Evolutionary conservation across 2,888 invertebrate species (phyloP).

Genomic region (Sinodicranocentrus sp.): DNA sequence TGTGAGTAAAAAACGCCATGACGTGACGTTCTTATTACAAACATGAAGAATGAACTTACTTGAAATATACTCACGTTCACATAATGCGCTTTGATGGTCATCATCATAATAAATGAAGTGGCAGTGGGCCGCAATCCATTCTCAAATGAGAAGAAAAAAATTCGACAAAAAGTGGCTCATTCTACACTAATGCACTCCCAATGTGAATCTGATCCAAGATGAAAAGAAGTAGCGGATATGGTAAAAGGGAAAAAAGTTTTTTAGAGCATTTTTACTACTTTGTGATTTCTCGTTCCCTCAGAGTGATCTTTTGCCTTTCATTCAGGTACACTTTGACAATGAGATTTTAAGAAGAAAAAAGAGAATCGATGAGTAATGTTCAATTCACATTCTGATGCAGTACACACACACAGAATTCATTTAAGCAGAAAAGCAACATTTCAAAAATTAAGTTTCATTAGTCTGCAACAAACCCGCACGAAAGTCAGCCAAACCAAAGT

Average conservation of each 20-base stretch:
- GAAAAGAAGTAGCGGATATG: not conserved
- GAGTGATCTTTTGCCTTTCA: constrained; percentile 30
- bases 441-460: constrained; percentile 57
- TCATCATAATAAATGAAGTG: constrained; percentile 60
- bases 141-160: constrained; percentile 53
- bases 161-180: constrained; percentile 52
- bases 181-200: constrained; percentile 38
- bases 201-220: not conserved
- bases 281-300: constrained; percentile 9
- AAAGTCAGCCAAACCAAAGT: constrained; percentile 37
- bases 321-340: constrained; percentile 41
- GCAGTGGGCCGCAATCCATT: constrained; percentile 58
- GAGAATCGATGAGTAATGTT: constrained; percentile 47
- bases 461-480: not conserved
- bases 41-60: not conserved
- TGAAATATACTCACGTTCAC: constrained; percentile 57
- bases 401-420: not conserved
- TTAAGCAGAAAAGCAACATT: constrained; percentile 21
- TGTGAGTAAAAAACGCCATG: constrained; percentile 65
- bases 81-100: constrained; percentile 50
- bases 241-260: constrained; percentile 1
- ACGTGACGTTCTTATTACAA: constrained; percentile 44
- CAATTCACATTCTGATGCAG: constrained; percentile 35
- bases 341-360: constrained; percentile 11
- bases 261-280: not conserved